Evolutionary conservation across 1,140 invertebrate species (phyloP).

Genomic region (Diachasma alloeum): DNA sequence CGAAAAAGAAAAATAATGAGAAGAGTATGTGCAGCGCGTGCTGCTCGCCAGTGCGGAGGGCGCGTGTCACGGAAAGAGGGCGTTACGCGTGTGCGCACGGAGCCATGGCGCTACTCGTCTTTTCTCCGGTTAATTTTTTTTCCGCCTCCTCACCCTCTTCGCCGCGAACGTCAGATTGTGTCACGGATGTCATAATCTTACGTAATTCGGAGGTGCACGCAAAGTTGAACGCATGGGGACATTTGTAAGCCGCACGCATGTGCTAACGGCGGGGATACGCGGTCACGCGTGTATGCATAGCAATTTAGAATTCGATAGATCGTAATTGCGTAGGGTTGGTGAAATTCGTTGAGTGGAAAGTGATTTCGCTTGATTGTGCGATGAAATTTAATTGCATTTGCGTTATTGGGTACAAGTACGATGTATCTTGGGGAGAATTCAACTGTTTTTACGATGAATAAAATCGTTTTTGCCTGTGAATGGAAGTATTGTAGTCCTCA

Average conservation of each 20-base stretch:
- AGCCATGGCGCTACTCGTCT: not conserved
- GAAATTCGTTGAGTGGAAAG: not conserved
- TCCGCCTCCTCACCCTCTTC: not conserved
- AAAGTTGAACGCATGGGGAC: constrained; percentile 25
- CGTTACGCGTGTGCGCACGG: constrained; percentile 44
- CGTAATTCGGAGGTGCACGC: constrained; percentile 49
- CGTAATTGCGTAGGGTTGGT: constrained; percentile 39
- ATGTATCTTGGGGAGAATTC: no score
- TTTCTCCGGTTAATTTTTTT: not conserved
- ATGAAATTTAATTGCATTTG: not conserved
- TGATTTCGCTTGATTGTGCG: not conserved
- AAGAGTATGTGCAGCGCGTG: not conserved
- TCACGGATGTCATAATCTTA: constrained; percentile 62
- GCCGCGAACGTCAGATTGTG: constrained; percentile 42
- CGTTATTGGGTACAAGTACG: no score
- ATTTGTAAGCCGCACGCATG: constrained; percentile 59
- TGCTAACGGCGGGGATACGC: constrained; percentile 19
- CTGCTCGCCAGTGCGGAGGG: not conserved
- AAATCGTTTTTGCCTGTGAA: no score
- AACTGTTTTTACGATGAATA: no score
- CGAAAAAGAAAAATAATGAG: constrained; percentile 34
- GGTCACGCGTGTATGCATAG: constrained; percentile 45
- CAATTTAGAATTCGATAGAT: constrained; percentile 53
- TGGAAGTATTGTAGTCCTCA: no score
- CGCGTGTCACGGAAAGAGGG: constrained; percentile 52